Base-by-base conservation (phyloP, 2,888 invertebrate genomes). In the Dasypogon diadema region DNA sequence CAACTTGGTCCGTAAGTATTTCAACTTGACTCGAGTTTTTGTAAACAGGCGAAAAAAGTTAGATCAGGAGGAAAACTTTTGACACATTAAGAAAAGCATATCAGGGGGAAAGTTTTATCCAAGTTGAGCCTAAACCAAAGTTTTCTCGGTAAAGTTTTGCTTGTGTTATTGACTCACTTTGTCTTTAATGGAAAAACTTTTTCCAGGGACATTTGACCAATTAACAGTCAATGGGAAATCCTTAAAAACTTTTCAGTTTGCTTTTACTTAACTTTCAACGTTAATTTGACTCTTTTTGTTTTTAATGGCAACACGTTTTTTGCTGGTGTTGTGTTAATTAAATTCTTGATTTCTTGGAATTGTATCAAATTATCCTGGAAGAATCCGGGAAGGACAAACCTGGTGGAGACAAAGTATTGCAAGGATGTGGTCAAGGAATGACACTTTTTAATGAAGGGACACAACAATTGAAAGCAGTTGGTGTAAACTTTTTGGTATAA, bases 131-230 rank as follows among this genome's bases (percentile, higher is more conserved):
- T 60, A 60, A 60, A 26, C 37, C 37, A 37, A 60, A 60, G 60
- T 60, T 60, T 60, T 26, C 14, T 16, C 37, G 16, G 60, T 6
- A 60, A 60, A 60, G 60, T 60, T 60, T 37, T 37, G 37, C 37
- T 60, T 37, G 60, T 60, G 60, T 60, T 60, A 60, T 60, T 60
- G 60, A 60, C 60, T 60, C 37, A 60, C 37, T 60, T 60, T 60
- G 37, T 60, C 60, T 60, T 60, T 60, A 60, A 60, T 60, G 60
- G 60, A 60, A 60, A 42, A 60, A 60, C 60, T 60, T 60, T 58
- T 60, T 34, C 37, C 42, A 2, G 60, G 37, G 60, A 60, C 60
- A 60, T 60, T 60, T 34, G 37, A 60, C 37, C 60, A 60, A 60
- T 60, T 60, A 60, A 60, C 60, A 60, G 60, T 37, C 42, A 60